Conservation (phyloP, 2,888 invertebrate genomes). For the Drosophila suboccidentalis region DNA sequence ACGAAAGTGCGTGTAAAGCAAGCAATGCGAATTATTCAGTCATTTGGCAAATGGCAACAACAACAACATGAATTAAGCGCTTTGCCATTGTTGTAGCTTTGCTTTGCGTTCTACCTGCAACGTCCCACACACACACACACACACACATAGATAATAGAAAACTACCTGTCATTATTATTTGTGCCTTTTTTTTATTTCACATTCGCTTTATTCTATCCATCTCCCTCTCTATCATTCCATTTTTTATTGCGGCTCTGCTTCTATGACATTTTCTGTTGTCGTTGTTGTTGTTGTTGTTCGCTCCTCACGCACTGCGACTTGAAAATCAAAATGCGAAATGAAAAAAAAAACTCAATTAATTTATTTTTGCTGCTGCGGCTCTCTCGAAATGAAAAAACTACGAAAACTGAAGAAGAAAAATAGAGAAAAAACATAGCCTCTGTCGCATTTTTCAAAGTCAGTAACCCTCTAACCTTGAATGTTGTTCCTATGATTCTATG, state of each 20-base stretch:
- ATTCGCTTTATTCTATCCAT: constrained; percentile 27
- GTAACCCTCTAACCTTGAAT: constrained; percentile 85
- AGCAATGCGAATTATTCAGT: constrained; percentile 72
- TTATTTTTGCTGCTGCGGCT: constrained; percentile 37
- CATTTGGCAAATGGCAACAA: constrained; percentile 59
- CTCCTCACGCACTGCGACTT: constrained; percentile 66
- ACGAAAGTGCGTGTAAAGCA: constrained; percentile 78
- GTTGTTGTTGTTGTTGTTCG: constrained; percentile 7
- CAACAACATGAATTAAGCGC: constrained; percentile 29
- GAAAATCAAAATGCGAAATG: no score
- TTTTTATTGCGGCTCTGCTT: constrained; percentile 14
- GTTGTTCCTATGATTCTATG: constrained; percentile 67
- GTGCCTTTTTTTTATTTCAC: constrained; percentile 61
- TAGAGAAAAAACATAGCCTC: constrained; percentile 58
- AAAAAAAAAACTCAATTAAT: constrained; percentile 69
- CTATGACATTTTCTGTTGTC: constrained; percentile 52
- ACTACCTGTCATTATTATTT: constrained; percentile 80
- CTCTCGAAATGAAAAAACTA: constrained; percentile 17
- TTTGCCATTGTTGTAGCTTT: constrained; percentile 46
- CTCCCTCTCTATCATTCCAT: constrained; percentile 11
- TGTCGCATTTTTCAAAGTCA: constrained; percentile 82
- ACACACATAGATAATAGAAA: constrained; percentile 57
- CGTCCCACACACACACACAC: constrained; percentile 37
- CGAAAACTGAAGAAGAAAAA: constrained; percentile 17
- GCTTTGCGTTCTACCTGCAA: constrained; percentile 71